Evolutionary conservation across 2,113 vertebrate genomes (phyloP).

Genomic region (Rhadina sibilatrix): DNA sequence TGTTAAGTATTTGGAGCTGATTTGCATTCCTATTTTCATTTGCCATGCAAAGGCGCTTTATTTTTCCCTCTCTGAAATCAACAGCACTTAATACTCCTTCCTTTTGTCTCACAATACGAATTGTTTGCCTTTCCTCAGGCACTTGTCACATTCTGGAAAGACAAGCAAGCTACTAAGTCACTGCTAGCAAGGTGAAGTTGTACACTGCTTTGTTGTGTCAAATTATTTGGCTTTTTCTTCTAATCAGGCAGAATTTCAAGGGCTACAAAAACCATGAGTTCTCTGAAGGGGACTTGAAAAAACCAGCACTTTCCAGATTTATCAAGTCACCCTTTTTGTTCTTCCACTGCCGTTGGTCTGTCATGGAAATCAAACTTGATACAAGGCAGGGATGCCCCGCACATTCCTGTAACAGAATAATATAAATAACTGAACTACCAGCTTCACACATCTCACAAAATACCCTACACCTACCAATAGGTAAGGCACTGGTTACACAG

Average conservation of each 20-base stretch:
- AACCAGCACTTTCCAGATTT: not conserved
- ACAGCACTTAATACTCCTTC: constrained; percentile 5
- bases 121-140: constrained; percentile 53
- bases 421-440: not conserved
- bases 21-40: constrained; percentile 63
- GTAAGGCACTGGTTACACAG: not conserved
- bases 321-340: not conserved
- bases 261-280: not conserved
- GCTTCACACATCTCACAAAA: not conserved
- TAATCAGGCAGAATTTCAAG: constrained; percentile 32
- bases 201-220: constrained; percentile 42
- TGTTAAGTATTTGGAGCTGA: constrained; percentile 58
- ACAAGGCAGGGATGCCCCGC: not conserved
- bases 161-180: constrained; percentile 51
- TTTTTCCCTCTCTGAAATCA: not conserved
- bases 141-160: constrained; percentile 57
- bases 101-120: not conserved
- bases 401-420: not conserved
- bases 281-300: not conserved
- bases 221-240: constrained; percentile 36
- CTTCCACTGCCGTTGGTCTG: not conserved
- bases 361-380: not conserved
- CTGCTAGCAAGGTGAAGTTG: constrained; percentile 49
- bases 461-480: not conserved
- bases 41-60: not conserved